Evolutionary conservation across 2,797 vertebrate genomes (phyloP).

Genomic region (Hemitrygon akajei): DNA sequence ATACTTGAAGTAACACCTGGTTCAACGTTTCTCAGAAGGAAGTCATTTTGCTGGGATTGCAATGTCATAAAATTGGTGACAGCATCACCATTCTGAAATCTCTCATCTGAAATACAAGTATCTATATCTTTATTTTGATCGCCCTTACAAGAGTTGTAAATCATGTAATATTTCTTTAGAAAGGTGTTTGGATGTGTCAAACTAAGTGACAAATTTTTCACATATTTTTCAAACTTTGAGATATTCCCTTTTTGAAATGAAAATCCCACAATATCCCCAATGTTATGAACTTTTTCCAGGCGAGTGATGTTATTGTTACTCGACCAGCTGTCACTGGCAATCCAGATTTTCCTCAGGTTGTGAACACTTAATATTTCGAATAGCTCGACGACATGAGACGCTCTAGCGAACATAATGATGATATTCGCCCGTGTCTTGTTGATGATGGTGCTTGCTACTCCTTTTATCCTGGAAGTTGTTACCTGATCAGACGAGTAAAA

Average conservation of each 20-base stretch:
- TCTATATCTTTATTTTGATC: constrained; percentile 53
- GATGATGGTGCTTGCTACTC: constrained; percentile 57
- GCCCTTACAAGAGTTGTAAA: constrained; percentile 51
- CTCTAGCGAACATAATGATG: constrained; percentile 72
- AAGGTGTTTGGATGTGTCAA: constrained; percentile 55
- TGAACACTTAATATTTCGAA: constrained; percentile 55
- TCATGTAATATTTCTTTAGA: constrained; percentile 53
- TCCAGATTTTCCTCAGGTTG: constrained; percentile 68
- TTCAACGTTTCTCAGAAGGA: constrained; percentile 50
- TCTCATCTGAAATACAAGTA: constrained; percentile 51
- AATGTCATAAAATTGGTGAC: constrained; percentile 37
- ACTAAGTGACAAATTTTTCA: constrained; percentile 54
- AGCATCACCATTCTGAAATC: neutral
- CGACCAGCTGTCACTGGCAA: constrained; percentile 82
- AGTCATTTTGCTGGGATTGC: constrained; percentile 50
- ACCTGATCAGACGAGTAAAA: constrained; percentile 58
- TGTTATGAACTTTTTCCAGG: constrained; percentile 55
- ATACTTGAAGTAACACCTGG: constrained; percentile 59
- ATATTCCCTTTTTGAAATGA: constrained; percentile 67
- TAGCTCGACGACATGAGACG: constrained; percentile 61
- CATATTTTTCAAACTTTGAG: constrained; percentile 60
- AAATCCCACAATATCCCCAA: constrained; percentile 75
- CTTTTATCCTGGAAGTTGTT: constrained; percentile 50
- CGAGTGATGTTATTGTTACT: constrained; percentile 53
- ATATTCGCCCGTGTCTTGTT: constrained; percentile 66